phyloP scores from a whole-genome alignment of 2,888 invertebrate genomes.

The Agriopis marginaria region DNA sequence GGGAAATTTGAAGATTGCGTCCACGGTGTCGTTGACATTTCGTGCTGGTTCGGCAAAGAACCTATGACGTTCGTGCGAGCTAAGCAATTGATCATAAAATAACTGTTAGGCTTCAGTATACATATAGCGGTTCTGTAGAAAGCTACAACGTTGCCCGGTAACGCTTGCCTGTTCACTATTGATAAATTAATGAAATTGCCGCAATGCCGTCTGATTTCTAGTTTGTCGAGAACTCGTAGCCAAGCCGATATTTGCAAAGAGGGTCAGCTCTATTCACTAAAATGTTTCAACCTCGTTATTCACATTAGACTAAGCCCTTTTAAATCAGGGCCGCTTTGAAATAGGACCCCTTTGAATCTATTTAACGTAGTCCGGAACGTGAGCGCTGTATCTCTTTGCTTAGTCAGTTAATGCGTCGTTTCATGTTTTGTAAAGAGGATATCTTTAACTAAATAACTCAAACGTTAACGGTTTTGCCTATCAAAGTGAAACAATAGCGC shows the following conservation, averaged over 20 bases:
- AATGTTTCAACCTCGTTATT: constrained; percentile 78
- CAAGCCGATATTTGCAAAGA: constrained; percentile 65
- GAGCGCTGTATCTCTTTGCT: constrained; percentile 44
- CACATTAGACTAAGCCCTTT: constrained; percentile 78
- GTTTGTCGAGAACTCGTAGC: constrained; percentile 61
- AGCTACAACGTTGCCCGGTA: constrained; percentile 45
- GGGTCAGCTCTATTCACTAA: constrained; percentile 77
- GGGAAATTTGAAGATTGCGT: constrained; percentile 72
- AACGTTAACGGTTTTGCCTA: constrained; percentile 41
- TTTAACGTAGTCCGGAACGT: constrained; percentile 54
- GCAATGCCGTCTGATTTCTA: constrained; percentile 58
- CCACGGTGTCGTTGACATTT: constrained; percentile 79
- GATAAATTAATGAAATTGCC: constrained; percentile 51
- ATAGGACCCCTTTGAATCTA: constrained; percentile 70
- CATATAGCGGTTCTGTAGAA: constrained; percentile 51
- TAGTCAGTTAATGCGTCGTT: constrained; percentile 28
- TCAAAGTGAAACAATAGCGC: constrained; percentile 42
- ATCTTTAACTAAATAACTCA: constrained; percentile 11
- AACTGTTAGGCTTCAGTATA: constrained; percentile 51
- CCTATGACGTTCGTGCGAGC: constrained; percentile 47
- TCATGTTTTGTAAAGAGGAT: constrained; percentile 23
- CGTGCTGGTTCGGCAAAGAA: constrained; percentile 59
- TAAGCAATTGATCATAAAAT: constrained; percentile 53
- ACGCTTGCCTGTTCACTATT: constrained; percentile 53
- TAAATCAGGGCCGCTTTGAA: constrained; percentile 70